Evolutionary conservation across 2,113 vertebrate genomes (phyloP), one percentile per base, ranked within the genome.

Genomic region (Lagopus leucura): DNA sequence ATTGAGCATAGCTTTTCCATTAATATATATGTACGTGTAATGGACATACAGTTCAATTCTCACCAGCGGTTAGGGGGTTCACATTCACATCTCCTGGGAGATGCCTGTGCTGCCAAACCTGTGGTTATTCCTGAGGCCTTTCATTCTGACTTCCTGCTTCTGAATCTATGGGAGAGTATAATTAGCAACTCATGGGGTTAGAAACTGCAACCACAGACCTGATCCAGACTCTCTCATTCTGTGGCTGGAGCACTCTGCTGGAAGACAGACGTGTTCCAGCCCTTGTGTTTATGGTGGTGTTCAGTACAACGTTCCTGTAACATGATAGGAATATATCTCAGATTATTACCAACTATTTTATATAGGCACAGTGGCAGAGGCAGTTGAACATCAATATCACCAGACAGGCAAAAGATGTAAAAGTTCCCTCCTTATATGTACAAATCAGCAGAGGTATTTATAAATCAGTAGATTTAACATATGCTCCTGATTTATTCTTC

Each of bases 1-100:
- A 19, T 10, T 82, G 47, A 19, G 13, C 10, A 2, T 24, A 70
- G 50, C 18, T 6, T 54, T 83, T 67, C 42, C 9, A 42, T 61
- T 67, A 36, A 40, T 11, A 24, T 2, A 13, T 0, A 0, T 12
- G 27, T 3, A 12, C 0, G 0, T 21, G 32, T 42, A 61, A 65
- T 61, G 27, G 28, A 43, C 10, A 7, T 67, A 5, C 24, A 13
- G 16, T 82, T 50, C 45, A 9, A 12, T 40, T 70, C 17, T 38
- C 54, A 30, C 11, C 6, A 3, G 12, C 21, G 38, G 10, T 54
- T 60, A 32, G 10, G 30, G 19, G 14, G 25, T 42, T 77, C 38
- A 47, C 11, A 55, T 11, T 30, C 48, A 20, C 28, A 36, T 47
- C 7, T 61, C n/a, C 12, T 0, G 0, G 17, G 69, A 66, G 38